Evolutionary conservation across 2,888 invertebrate species (phyloP), one percentile per base, ranked within the genome.

Genomic region (Drosophila eohydei): DNA sequence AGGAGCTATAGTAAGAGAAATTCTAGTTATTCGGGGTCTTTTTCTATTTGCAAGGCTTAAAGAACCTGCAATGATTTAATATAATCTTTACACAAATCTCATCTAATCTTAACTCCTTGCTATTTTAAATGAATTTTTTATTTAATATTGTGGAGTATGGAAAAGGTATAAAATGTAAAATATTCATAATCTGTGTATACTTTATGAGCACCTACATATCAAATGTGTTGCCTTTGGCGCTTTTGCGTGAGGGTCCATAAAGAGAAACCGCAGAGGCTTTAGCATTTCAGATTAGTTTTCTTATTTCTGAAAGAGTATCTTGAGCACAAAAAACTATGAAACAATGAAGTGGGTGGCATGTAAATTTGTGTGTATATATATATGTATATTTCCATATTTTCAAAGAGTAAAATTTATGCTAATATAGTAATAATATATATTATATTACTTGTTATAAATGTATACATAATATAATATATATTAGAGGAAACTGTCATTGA

Each of bases 171-270:
- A 11, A 32, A n/a, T 3, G 32, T 50, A 2, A 50, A 50, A 50
- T 50, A 50, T 50, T 50, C 48, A 50, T 50, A 50, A 11, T 48
- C 48, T n/a, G n/a, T 30, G 48, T 28, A 30, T 28, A n/a, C 30
- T 48, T 30, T 9, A 48, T 32, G 16, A 50, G 48, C 11, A 9
- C 48, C 48, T 50, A 32, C 48, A 50, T 50, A 50, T 30, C 3
- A 48, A 48, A 48, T 48, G 30, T 1, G 30, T 8, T 11, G 30
- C 11, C n/a, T 14, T 16, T 9, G 11, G 30, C n/a, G 8, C 5
- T 30, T 2, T 28, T 26, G 26, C 3, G 12, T 44, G 4, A 46
- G 46, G 46, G 3, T 46, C 12, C 4, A 7, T n/a, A 40, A n/a
- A 40, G 38, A 6, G n/a, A 40, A 3, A n/a, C 38, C 38, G 14